phyloP scores from a whole-genome alignment of 2,888 invertebrate species.

The Asteroscopus sphinx region DNA sequence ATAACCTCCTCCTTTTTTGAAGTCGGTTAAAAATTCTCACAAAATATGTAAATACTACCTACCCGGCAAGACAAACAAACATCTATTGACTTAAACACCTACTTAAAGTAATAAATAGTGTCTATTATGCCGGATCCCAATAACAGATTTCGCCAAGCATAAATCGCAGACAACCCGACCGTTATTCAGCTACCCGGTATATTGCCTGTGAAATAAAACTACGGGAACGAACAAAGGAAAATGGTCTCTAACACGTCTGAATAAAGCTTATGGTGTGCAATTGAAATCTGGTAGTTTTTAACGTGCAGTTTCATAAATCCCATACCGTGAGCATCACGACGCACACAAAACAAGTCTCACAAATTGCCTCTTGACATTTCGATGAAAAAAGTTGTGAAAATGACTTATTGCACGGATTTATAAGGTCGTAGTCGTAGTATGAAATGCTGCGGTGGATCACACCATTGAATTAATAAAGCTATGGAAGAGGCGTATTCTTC shows the following conservation, averaged over 20 bases:
- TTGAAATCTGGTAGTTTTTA: slow-evolving; percentile 61
- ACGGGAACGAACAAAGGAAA: slow-evolving; percentile 48
- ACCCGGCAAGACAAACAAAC: slow-evolving; percentile 32
- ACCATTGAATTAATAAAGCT: too few relatives aligned
- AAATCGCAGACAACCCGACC: slow-evolving; percentile 70
- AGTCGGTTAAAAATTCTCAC: too few relatives aligned
- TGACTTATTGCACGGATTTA: slow-evolving; percentile 61
- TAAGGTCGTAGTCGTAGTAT: slow-evolving; percentile 38
- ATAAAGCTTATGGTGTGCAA: slow-evolving; percentile 47
- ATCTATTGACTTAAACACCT: slow-evolving; percentile 52
- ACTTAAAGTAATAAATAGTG: slow-evolving; percentile 62
- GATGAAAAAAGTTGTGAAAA: slow-evolving; percentile 69
- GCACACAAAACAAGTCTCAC: slow-evolving; percentile 71
- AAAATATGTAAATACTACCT: too few relatives aligned
- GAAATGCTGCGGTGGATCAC: slow-evolving; percentile 35
- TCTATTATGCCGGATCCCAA: slow-evolving; percentile 66
- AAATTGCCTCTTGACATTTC: slow-evolving; percentile 72
- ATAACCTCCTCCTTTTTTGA: too few relatives aligned
- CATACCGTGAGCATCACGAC: slow-evolving; percentile 62
- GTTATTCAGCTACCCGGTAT: slow-evolving; percentile 68
- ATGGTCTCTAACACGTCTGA: slow-evolving; percentile 31
- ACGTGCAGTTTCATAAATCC: slow-evolving; percentile 73
- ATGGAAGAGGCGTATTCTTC: too few relatives aligned
- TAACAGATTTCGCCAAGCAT: slow-evolving; percentile 73
- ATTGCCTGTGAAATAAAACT: slow-evolving; percentile 66